Evolutionary conservation across 1,140 invertebrate species (phyloP).

Genomic region (Pemphigus obesinymphae): DNA sequence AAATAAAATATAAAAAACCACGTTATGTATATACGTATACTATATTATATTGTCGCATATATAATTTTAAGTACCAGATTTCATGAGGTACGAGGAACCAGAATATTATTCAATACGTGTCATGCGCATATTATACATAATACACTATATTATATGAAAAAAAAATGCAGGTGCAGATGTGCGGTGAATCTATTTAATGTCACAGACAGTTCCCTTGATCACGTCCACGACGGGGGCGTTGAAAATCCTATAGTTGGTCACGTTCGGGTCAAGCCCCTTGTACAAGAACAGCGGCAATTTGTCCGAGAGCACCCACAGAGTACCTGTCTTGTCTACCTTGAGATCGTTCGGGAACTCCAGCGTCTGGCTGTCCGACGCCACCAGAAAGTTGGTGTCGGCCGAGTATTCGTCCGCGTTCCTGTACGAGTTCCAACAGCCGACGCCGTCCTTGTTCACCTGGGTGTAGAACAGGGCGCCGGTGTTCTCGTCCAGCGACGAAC

Average conservation of each 20-base stretch:
- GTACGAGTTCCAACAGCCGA: conserved; percentile 69
- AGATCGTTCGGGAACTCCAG: conserved; percentile 73
- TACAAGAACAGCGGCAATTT: conserved; percentile 71
- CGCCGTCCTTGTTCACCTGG: conserved; percentile 67
- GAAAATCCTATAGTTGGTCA: conserved; percentile 72
- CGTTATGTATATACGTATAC: too few species aligned
- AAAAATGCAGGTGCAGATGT: too few species aligned
- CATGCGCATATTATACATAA: not conserved
- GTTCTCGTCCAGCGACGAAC: conserved; percentile 65
- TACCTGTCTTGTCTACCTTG: conserved; percentile 63
- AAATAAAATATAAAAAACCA: too few species aligned
- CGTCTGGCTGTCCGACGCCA: conserved; percentile 68
- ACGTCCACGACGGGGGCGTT: conserved; percentile 61
- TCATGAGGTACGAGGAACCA: not conserved
- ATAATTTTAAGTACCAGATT: not conserved
- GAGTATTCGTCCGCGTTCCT: conserved; percentile 49
- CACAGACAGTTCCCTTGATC: conserved; percentile 67
- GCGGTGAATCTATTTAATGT: conserved; percentile 50
- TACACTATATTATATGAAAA: too few species aligned
- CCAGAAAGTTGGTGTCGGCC: conserved; percentile 54
- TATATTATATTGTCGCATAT: too few species aligned
- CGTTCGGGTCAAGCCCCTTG: conserved; percentile 65
- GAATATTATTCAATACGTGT: not conserved
- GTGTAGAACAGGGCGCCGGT: conserved; percentile 71
- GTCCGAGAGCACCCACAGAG: conserved; percentile 71